phyloP scores from a whole-genome alignment of 2,888 invertebrate species.

The Cylindroiulus punctatus region DNA sequence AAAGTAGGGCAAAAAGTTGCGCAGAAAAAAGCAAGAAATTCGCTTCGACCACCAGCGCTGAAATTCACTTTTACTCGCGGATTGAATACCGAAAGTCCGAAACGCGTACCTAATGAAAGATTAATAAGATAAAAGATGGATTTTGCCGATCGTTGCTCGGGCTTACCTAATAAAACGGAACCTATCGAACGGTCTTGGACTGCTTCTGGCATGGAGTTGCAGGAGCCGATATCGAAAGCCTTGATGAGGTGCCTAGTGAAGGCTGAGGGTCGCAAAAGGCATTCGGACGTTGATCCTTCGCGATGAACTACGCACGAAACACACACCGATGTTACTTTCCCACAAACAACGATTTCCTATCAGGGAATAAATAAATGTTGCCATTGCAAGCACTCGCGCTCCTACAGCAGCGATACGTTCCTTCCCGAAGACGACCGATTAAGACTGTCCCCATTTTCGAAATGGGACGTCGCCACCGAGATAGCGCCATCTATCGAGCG shows the following conservation, averaged over 20 bases:
- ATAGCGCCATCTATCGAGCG: neutral
- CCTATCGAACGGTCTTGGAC: neutral
- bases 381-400: neutral
- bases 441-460: neutral
- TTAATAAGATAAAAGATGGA: neutral
- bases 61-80: neutral
- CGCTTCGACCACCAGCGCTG: neutral
- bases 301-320: neutral
- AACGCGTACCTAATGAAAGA: neutral
- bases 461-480: neutral
- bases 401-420: neutral
- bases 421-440: neutral
- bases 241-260: neutral
- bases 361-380: neutral
- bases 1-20: slow-evolving; percentile 26
- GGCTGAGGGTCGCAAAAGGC: neutral
- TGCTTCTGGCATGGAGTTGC: neutral
- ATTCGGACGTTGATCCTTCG: neutral
- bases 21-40: neutral
- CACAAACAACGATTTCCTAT: neutral
- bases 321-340: neutral
- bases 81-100: neutral
- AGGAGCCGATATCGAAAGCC: neutral
- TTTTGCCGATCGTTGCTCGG: neutral
- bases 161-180: neutral